Evolutionary conservation across 2,888 invertebrate genomes (phyloP).

Genomic region (Drosophila dives): DNA sequence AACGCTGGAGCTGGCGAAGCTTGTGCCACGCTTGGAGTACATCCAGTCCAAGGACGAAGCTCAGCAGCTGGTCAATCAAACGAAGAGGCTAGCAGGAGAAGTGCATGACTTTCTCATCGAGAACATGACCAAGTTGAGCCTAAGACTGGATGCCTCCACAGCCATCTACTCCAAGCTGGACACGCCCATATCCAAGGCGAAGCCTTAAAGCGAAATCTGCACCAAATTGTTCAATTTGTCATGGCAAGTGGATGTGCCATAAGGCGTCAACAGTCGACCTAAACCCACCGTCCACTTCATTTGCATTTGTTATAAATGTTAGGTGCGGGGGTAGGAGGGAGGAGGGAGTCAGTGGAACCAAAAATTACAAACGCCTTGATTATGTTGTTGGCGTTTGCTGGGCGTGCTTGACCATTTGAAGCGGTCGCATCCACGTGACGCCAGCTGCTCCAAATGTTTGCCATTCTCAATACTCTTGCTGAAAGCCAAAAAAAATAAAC

Average conservation of each 20-base stretch:
- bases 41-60: conserved; percentile 5
- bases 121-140: not conserved
- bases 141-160: accelerated
- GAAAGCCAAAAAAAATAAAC: not conserved
- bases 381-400: conserved; percentile 47
- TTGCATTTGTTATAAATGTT: conserved; percentile 47
- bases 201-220: conserved; percentile 48
- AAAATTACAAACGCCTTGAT: conserved; percentile 46
- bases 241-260: conserved; percentile 29
- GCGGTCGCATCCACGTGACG: conserved; percentile 47
- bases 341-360: not conserved
- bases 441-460: conserved; percentile 72
- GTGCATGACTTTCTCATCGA: conserved; percentile 9
- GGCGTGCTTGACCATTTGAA: conserved; percentile 56
- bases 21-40: conserved; percentile 15
- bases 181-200: conserved; percentile 6
- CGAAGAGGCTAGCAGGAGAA: conserved; percentile 14
- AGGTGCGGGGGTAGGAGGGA: not conserved
- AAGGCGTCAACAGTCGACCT: conserved; percentile 39
- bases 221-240: conserved; percentile 70
- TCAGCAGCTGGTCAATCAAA: not conserved
- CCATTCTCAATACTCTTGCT: conserved; percentile 23
- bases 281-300: conserved; percentile 53
- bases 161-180: not conserved
- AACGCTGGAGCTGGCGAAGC: accelerated